phyloP scores from a whole-genome alignment of 2,888 invertebrate genomes.

The Ectemnius lituratus region DNA sequence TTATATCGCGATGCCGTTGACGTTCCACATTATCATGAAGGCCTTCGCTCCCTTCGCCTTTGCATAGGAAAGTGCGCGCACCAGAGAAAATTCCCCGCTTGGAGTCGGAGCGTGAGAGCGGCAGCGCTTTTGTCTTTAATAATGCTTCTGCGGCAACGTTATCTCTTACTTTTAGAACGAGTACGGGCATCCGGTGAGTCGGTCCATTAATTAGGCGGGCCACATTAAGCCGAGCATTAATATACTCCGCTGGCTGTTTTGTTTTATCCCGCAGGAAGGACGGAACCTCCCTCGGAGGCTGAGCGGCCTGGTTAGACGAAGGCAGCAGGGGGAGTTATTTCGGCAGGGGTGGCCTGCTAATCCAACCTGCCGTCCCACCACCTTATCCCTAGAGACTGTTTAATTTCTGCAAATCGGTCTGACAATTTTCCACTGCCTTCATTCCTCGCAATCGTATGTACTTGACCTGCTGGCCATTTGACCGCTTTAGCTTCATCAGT shows the following conservation, averaged over 20 bases:
- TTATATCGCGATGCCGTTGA: no score
- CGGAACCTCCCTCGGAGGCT: slow-evolving; percentile 63
- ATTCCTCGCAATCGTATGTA: neutral
- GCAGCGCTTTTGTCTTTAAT: slow-evolving; percentile 70
- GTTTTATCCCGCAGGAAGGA: slow-evolving; percentile 77
- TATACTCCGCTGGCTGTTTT: slow-evolving; percentile 77
- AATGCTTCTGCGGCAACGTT: slow-evolving; percentile 68
- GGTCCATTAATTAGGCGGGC: slow-evolving; percentile 77
- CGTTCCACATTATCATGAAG: no score
- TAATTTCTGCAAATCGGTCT: slow-evolving; percentile 76
- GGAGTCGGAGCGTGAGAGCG: slow-evolving; percentile 10
- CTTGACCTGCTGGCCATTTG: no score
- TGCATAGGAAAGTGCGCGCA: neutral
- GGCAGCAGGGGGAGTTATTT: slow-evolving; percentile 62
- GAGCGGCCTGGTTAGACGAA: slow-evolving; percentile 47
- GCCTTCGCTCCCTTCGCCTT: neutral
- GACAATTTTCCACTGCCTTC: slow-evolving; percentile 33
- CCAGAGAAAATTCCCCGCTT: slow-evolving; percentile 24
- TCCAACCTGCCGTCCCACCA: slow-evolving; percentile 64
- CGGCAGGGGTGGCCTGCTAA: slow-evolving; percentile 62
- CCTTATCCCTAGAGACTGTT: slow-evolving; percentile 75
- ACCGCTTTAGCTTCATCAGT: no score
- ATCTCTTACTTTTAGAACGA: slow-evolving; percentile 72
- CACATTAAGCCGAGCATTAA: slow-evolving; percentile 78
- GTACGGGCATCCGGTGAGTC: slow-evolving; percentile 70